Percentiles rank a stretch among this genome's conserved stretches.
phyloP scores from a whole-genome alignment of 2,888 invertebrate genomes.

The Pristionchus exspectatus region DNA sequence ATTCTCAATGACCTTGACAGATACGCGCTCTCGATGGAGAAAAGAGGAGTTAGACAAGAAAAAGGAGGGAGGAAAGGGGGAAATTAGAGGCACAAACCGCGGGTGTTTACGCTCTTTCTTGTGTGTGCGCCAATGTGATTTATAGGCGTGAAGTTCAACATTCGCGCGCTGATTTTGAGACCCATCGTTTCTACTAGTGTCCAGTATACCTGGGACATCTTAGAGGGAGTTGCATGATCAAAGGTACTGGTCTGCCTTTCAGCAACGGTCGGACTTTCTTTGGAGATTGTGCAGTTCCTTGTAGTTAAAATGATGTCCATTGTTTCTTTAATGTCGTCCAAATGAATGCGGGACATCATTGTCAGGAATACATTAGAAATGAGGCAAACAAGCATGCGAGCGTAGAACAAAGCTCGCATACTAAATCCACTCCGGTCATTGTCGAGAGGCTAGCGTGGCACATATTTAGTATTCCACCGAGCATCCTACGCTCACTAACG shows the following conservation, averaged over 20 bases:
- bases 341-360: too few species aligned
- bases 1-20: neutral
- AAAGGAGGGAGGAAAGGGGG: constrained; percentile 21
- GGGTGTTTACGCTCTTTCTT: neutral
- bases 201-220: too few species aligned
- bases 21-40: neutral
- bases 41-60: neutral
- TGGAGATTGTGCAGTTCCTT: too few species aligned
- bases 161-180: neutral
- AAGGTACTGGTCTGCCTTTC: too few species aligned
- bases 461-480: neutral
- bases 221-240: too few species aligned
- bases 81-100: constrained; percentile 38
- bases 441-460: neutral
- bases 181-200: neutral
- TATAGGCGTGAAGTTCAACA: neutral
- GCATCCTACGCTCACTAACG: neutral
- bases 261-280: too few species aligned
- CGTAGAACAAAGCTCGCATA: neutral
- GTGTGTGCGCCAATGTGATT: neutral
- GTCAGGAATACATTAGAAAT: too few species aligned
- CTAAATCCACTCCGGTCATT: neutral
- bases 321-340: too few species aligned
- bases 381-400: neutral
- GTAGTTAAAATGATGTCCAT: too few species aligned